These are phyloP conservation scores for Notodonta dromedarius DNA, from an alignment of 2,888 invertebrate genomes.

Conservation along the genomic window DNA sequence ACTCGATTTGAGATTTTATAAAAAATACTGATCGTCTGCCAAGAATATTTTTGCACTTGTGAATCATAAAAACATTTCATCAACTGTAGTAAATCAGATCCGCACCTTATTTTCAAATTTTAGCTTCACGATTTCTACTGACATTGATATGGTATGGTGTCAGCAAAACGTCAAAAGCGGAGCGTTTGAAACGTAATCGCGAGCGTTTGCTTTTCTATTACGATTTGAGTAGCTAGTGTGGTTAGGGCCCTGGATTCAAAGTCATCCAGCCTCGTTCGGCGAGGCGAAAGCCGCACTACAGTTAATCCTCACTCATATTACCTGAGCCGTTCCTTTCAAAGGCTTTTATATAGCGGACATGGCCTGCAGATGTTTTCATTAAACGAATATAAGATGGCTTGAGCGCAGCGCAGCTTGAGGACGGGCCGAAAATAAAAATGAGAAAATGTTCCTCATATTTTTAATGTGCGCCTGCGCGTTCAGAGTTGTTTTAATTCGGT, in stretches of 20 bases:
- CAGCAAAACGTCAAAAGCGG: too few relatives aligned
- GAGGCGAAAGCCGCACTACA: constrained; percentile 26
- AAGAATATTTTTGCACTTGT: constrained; percentile 6
- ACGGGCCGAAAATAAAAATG: not conserved
- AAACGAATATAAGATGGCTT: constrained; percentile 29
- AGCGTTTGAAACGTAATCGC: too few relatives aligned
- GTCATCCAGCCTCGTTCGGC: constrained; percentile 22
- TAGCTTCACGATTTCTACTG: too few relatives aligned
- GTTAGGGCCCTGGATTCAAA: too few relatives aligned
- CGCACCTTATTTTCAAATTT: not conserved
- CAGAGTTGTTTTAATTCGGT: not conserved
- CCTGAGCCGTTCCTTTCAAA: constrained; percentile 26
- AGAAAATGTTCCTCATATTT: not conserved
- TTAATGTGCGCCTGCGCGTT: not conserved
- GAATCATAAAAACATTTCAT: not conserved
- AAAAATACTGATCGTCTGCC: constrained; percentile 5
- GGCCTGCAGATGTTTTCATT: constrained; percentile 31
- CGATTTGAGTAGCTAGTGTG: too few relatives aligned
- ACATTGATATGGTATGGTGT: too few relatives aligned
- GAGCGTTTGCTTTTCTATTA: too few relatives aligned
- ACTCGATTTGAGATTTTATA: constrained; percentile 10
- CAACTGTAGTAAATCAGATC: not conserved
- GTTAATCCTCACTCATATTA: constrained; percentile 34
- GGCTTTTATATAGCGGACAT: constrained; percentile 28
- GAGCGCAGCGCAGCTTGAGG: constrained; percentile 20